Percentiles rank a stretch among this genome's conserved stretches.
These are phyloP conservation scores for Herpetotheres cachinnans DNA, from an alignment of 2,113 vertebrate species.

Conservation along the genomic window DNA sequence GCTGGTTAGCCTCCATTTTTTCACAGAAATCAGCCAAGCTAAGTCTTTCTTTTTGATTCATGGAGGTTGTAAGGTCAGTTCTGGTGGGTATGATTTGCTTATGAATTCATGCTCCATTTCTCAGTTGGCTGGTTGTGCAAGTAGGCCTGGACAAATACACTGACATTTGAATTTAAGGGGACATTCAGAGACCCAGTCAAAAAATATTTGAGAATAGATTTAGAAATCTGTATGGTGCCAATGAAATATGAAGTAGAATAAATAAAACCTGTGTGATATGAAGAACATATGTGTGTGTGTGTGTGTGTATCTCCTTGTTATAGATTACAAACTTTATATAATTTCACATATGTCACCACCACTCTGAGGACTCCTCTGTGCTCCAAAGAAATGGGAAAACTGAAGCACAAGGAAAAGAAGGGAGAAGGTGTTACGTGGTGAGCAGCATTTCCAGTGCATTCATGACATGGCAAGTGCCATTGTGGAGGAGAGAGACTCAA, in stretches of 20 bases:
- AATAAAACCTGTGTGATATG: background rate
- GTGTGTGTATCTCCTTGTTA: background rate
- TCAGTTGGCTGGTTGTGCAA: slow-evolving; percentile 36
- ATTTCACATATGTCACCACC: background rate
- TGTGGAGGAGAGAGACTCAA: background rate
- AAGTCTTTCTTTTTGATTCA: slow-evolving; percentile 5
- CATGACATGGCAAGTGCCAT: background rate
- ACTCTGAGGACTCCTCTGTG: background rate
- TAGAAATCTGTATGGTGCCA: background rate
- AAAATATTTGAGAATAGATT: background rate
- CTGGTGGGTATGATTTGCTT: slow-evolving; percentile 28
- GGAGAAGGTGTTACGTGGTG: background rate
- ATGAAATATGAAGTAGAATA: background rate
- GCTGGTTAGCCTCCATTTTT: background rate
- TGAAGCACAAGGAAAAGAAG: background rate
- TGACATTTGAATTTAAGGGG: slow-evolving; percentile 31
- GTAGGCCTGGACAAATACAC: background rate
- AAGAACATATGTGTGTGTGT: background rate
- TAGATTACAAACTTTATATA: background rate
- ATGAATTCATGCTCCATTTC: slow-evolving; percentile 45
- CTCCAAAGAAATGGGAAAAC: background rate
- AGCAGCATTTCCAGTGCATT: background rate
- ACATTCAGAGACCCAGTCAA: background rate
- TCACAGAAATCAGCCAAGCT: background rate
- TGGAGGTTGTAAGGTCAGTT: slow-evolving; percentile 41